These are phyloP conservation scores for Porites lutea DNA, from an alignment of 64 coral and sea anemone species.

Conservation along the genomic window DNA sequence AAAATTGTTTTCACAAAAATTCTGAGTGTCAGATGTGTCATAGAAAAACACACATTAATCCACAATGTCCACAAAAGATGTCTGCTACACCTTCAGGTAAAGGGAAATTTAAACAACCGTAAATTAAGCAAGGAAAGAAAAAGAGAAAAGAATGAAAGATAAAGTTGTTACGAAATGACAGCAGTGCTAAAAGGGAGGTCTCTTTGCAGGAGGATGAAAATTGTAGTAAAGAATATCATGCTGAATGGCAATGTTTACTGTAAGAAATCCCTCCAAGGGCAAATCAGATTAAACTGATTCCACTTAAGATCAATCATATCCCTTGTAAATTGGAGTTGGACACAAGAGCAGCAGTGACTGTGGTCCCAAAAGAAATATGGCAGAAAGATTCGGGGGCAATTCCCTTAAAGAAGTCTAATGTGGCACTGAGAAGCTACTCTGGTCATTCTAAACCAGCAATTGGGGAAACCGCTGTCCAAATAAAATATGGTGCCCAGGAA, in stretches of 20 bases:
- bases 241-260: conserved; percentile 11
- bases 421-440: conserved; percentile 35
- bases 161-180: not conserved
- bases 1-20: conserved; percentile 35
- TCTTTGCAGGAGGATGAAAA: not conserved
- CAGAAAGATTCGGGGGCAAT: not conserved
- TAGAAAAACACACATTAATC: conserved; percentile 18
- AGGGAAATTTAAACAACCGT: not conserved
- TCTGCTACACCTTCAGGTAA: not conserved
- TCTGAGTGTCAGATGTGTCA: conserved; percentile 33
- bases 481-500: not conserved
- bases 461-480: conserved; percentile 4
- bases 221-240: not conserved
- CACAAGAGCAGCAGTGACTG: conserved; percentile 9
- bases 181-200: not conserved
- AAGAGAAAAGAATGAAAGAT: not conserved
- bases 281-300: not conserved
- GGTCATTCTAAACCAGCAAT: not conserved
- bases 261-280: not conserved
- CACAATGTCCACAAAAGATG: conserved; percentile 27
- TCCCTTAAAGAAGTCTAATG: conserved; percentile 16
- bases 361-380: conserved; percentile 28
- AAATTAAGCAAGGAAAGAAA: not conserved
- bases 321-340: conserved; percentile 30
- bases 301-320: conserved; percentile 2